phyloP scores from a whole-genome alignment of 2,113 vertebrate species.

The Theristicus caerulescens region DNA sequence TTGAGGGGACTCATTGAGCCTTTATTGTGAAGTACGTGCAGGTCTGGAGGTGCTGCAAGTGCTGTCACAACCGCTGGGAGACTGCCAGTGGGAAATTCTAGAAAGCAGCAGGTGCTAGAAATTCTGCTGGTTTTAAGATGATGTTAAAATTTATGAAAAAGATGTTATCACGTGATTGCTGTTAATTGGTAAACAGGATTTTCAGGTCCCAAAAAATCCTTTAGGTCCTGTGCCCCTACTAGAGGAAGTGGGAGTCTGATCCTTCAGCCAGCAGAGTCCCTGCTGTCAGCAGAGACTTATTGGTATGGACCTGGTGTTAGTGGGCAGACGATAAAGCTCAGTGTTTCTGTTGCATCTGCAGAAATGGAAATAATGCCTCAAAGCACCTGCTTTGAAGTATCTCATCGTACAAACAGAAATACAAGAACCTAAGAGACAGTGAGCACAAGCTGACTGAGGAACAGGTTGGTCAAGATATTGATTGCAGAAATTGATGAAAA shows the following conservation, averaged over 20 bases:
- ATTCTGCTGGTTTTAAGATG: neutral
- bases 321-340: neutral
- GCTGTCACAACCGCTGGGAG: neutral
- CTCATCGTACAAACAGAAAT: neutral
- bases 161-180: neutral
- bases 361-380: neutral
- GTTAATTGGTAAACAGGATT: neutral
- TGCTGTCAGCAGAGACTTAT: neutral
- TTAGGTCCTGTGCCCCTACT: neutral
- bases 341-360: neutral
- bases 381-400: neutral
- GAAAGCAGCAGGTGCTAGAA: neutral
- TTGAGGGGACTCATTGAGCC: neutral
- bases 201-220: neutral
- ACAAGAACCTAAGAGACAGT: neutral
- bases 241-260: neutral
- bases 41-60: neutral
- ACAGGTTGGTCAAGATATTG: neutral
- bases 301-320: neutral
- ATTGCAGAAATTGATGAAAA: neutral
- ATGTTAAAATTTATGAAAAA: neutral
- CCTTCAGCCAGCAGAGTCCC: neutral
- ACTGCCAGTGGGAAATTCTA: neutral
- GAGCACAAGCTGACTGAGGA: neutral
- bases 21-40: rapidly evolving